phyloP scores from a whole-genome alignment of 2,797 vertebrate genomes.

The Rhabdomys pumilio region DNA sequence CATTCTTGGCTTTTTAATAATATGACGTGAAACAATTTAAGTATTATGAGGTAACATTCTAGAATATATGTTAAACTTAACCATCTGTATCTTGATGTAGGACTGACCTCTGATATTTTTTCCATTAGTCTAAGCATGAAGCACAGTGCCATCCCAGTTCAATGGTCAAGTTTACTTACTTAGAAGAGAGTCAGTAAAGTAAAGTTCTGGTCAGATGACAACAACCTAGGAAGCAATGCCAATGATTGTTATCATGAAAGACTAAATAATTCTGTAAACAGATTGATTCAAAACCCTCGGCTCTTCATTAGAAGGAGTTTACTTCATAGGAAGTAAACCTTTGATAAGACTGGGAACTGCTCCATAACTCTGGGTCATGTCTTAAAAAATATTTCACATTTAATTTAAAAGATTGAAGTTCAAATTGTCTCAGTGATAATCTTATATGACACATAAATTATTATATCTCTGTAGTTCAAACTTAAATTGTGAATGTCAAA shows the following conservation, averaged over 20 bases:
- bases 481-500: neutral
- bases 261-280: neutral
- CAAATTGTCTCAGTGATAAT: neutral
- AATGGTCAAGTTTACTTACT: neutral
- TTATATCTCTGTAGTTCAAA: neutral
- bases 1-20: neutral
- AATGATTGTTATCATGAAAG: neutral
- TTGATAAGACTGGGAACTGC: neutral
- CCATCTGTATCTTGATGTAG: neutral
- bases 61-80: neutral
- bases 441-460: neutral
- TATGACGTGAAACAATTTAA: neutral
- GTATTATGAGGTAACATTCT: neutral
- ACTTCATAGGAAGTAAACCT: neutral
- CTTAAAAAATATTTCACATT: conserved; percentile 24
- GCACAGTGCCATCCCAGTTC: neutral
- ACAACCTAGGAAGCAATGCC: neutral
- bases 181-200: neutral
- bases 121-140: neutral
- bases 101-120: neutral
- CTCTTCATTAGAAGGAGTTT: neutral
- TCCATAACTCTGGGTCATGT: neutral
- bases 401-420: neutral
- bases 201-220: neutral
- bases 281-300: rapidly evolving